Base-by-base conservation (phyloP, 2,113 vertebrate genomes). In the Microcebus jonahi region DNA sequence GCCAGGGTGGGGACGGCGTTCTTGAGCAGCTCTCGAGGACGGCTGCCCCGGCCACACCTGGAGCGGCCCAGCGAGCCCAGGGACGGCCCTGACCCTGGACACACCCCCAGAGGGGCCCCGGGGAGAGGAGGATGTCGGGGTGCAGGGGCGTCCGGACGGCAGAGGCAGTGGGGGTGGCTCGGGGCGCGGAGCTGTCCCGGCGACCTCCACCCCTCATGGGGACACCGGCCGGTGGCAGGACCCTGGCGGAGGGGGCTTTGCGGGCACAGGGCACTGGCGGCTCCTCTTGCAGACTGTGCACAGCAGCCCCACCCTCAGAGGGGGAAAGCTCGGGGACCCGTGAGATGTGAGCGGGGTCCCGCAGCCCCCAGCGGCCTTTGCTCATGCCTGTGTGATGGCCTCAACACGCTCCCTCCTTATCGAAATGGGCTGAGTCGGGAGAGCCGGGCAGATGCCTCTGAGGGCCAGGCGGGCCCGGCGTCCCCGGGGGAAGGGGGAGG, bases 71-170 rank as follows among this genome's bases (percentile, higher is more conserved):
- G 18, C 23, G 5, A 0, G 0, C n/a, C 39, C 21, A 0, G 13
- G n/a, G 23, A 2, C 3, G 21, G 12, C 61, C 14, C 20, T 2
- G 18, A 14, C 14, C 39, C n/a, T 6, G 3, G 17, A 29, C 7
- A 27, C 50, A 2, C 70, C 21, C 12, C 20, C 2, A 7, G 55
- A 8, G 55, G 55, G 20, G 7, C 55, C 20, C 55, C 2, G 25
- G 17, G 48, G 59, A 29, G 1, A 6, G 21, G 73, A 70, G 42
- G 27, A n/a, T 8, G 63, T 5, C 29, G 0, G n/a, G n/a, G 2
- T 6, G 1, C 2, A 11, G n/a, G 39, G 10, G 1, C 0, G 0
- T 34, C 59, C 2, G 0, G 39, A 63, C 48, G 27, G 5, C 20
- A 39, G 70, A 39, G 36, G 88, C 53, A 6, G 55, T 15, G 29